These are phyloP conservation scores for Lutraria lutraria DNA, from an alignment of 2,888 invertebrate genomes.

Conservation along the genomic window DNA sequence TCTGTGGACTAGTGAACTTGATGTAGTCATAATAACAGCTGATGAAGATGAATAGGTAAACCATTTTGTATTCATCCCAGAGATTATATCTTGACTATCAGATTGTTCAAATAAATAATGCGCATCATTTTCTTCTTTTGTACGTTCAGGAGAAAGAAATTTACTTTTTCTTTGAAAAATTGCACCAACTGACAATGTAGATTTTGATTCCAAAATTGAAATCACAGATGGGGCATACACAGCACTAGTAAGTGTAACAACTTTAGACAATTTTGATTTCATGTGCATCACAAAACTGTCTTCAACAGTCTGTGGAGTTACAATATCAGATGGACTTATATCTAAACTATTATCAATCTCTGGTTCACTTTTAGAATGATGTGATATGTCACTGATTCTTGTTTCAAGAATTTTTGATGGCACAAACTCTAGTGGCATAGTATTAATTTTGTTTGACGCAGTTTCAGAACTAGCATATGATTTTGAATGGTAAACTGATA, in stretches of 20 bases:
- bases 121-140: background rate
- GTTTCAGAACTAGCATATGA: background rate
- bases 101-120: background rate
- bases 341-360: background rate
- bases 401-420: constrained; percentile 9
- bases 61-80: background rate
- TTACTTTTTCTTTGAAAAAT: background rate
- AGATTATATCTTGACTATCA: no score
- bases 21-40: background rate
- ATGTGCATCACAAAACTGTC: background rate
- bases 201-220: background rate
- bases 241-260: background rate
- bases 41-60: background rate
- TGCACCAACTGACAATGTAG: background rate
- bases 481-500: background rate
- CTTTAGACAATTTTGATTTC: background rate
- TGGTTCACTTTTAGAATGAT: background rate
- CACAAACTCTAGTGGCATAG: background rate
- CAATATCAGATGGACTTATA: background rate
- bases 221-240: background rate
- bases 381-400: background rate
- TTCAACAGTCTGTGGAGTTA: background rate
- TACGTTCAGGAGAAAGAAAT: background rate
- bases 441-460: background rate
- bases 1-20: background rate